Percentiles rank a stretch among this genome's conserved stretches.
Conservation (phyloP, 2,113 vertebrate genomes). For the Polyodon spathula region DNA sequence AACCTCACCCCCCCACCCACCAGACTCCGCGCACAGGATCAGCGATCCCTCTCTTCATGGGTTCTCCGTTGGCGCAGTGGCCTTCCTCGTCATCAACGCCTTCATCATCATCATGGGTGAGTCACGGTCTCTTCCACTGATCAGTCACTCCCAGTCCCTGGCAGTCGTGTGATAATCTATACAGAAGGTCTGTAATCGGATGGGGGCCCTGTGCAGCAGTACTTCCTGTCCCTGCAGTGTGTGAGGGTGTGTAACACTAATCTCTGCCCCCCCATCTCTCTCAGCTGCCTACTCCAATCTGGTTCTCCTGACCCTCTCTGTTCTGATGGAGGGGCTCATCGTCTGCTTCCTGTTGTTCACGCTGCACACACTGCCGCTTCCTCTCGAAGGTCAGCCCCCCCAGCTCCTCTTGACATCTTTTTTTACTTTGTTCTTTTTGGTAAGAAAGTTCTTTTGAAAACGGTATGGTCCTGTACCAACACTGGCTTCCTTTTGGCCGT, state of each 20-base stretch:
- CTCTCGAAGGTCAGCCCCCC: conserved; percentile 16
- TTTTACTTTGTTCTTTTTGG: no score
- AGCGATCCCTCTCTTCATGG: conserved; percentile 8
- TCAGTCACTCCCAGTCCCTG: neutral
- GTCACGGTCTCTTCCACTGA: neutral
- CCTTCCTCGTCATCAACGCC: conserved; percentile 20
- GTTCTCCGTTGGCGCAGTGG: conserved; percentile 14
- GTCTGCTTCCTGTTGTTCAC: conserved; percentile 16
- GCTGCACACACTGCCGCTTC: conserved; percentile 1
- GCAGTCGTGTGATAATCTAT: neutral
- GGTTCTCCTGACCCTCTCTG: conserved; percentile 11
- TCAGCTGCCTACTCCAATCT: conserved; percentile 19
- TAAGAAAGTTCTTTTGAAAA: no score
- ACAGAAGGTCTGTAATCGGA: no score
- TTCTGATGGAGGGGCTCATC: conserved; percentile 14
- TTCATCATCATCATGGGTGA: conserved; percentile 21
- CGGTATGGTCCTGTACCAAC: no score
- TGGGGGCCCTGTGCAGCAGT: conserved; percentile 1
- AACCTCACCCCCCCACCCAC: neutral
- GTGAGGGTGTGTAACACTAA: neutral
- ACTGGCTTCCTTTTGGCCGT: no score
- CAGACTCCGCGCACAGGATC: conserved; percentile 1
- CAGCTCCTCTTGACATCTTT: neutral
- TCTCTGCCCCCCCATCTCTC: neutral
- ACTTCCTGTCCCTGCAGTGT: neutral